Base-by-base conservation (phyloP, 2,113 vertebrate genomes). In the Haplotaxodon microlepis region DNA sequence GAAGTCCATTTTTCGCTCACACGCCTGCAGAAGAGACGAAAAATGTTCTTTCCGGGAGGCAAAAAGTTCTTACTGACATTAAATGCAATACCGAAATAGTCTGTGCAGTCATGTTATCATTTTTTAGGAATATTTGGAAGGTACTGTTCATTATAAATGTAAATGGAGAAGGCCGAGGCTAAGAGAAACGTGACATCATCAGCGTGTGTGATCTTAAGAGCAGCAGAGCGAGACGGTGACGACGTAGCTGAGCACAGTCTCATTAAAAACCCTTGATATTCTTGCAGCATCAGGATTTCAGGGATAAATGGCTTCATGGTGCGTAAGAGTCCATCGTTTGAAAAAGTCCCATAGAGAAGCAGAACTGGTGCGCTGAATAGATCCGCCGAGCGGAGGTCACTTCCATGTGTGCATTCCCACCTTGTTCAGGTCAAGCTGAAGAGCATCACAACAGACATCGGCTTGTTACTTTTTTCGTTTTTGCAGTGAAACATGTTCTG, bases 11-110 rank as follows among this genome's bases (percentile, higher is more conserved):
- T 84, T 59, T 79, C 1, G 27, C 59, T 85, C 53, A 24, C 51
- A 16, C 3, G 40, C 24, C 13, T 40, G 38, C 84, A 84, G 13
- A 73, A 82, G 61, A 81, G 9, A 51, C 38, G 10, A 78, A 81
- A 76, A 80, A 51, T 29, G 10, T 78, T 86, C 42, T 91, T 89
- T 83, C 38, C 7, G 27, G 83, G 38, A 53, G 82, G 47, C 87
- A 84, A 89, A 89, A 86, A 83, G 9, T 76, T 84, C 57, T 81
- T 50, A 31, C 16, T 34, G 45, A 51, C 27, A 19, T 78, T 42
- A 84, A 87, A 92, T 84, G 94, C 95, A 96, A 94, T 94, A 96
- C 90, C 85, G 89, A 87, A 89, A 69, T 6, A 53, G 54, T 71
- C 45, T 81, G 36, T 85, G 61, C 86, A 59, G 84, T 63, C 42